These are phyloP conservation scores for Platorchestia sp. DNA, from an alignment of 1,140 invertebrate species.

Conservation along the genomic window DNA sequence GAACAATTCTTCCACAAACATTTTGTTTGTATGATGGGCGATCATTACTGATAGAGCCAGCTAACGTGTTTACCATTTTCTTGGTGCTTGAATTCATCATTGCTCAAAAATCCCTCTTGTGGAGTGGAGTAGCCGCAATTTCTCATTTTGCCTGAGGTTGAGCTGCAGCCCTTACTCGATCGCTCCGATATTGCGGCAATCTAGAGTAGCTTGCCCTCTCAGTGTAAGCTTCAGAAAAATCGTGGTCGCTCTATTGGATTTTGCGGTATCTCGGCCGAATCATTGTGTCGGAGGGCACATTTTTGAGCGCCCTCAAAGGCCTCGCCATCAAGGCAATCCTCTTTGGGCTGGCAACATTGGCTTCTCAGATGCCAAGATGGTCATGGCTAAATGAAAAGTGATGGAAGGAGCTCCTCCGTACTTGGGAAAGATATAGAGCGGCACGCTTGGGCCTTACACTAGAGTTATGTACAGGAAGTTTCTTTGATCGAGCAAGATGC, in stretches of 20 bases:
- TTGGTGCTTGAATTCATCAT: not conserved
- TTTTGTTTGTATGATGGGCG: not conserved
- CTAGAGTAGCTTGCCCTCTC: not conserved
- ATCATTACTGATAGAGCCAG: not conserved
- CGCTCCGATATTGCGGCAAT: not conserved
- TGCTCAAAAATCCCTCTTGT: not conserved
- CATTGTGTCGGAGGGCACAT: slow-evolving; percentile 33
- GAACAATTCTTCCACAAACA: not conserved
- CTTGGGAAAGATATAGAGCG: not conserved
- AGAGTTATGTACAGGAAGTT: not conserved
- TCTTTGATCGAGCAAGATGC: not conserved
- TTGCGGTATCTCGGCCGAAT: slow-evolving; percentile 30
- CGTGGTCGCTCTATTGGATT: slow-evolving; percentile 35
- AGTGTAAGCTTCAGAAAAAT: slow-evolving; percentile 21
- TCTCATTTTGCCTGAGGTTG: not conserved
- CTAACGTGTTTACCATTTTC: not conserved
- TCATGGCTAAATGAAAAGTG: slow-evolving; percentile 40
- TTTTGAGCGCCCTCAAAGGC: slow-evolving; percentile 45
- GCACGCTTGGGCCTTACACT: not conserved
- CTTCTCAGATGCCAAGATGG: slow-evolving; percentile 4
- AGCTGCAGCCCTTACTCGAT: not conserved
- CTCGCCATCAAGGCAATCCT: slow-evolving; percentile 45
- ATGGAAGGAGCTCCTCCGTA: slow-evolving; percentile 7
- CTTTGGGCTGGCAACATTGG: slow-evolving; percentile 15
- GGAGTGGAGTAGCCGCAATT: not conserved